These are phyloP conservation scores for Lycophotia porphyrea DNA, from an alignment of 2,888 invertebrate genomes.

Conservation along the genomic window DNA sequence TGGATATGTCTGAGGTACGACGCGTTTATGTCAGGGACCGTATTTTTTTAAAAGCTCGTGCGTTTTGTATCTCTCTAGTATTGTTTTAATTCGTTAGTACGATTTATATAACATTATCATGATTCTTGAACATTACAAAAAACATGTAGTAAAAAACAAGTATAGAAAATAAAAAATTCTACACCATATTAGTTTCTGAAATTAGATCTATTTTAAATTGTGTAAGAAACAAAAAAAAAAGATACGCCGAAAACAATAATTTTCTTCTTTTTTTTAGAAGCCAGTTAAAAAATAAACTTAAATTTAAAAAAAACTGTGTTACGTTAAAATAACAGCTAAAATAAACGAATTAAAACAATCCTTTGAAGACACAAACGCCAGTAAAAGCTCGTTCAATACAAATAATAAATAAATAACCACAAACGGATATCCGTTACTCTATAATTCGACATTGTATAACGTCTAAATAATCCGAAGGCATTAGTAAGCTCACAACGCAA, in stretches of 20 bases:
- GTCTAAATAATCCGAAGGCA: conserved; percentile 69
- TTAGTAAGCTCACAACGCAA: conserved; percentile 74
- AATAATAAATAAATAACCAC: conserved; percentile 46
- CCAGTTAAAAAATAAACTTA: not conserved
- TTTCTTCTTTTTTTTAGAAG: not conserved
- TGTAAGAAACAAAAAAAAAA: not conserved
- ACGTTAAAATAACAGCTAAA: conserved; percentile 3
- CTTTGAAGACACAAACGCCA: conserved; percentile 11
- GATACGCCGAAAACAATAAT: not conserved
- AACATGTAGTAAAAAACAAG: not conserved
- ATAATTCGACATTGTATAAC: conserved; percentile 70
- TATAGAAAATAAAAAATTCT: not conserved
- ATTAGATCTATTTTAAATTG: not conserved
- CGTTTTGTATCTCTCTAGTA: conserved; percentile 2
- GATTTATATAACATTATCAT: not conserved
- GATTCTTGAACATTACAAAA: not conserved
- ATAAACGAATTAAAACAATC: conserved; percentile 36
- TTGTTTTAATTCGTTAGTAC: conserved; percentile 17
- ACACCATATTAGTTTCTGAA: not conserved
- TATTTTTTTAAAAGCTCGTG: conserved; percentile 42
- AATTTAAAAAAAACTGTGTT: not conserved
- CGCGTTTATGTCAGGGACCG: conserved; percentile 33
- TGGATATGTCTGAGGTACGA: conserved; percentile 61
- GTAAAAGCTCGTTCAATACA: conserved; percentile 43
- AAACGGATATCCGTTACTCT: conserved; percentile 59